Evolutionary conservation across 2,888 invertebrate genomes (phyloP).

Genomic region (Embidobia sp.): DNA sequence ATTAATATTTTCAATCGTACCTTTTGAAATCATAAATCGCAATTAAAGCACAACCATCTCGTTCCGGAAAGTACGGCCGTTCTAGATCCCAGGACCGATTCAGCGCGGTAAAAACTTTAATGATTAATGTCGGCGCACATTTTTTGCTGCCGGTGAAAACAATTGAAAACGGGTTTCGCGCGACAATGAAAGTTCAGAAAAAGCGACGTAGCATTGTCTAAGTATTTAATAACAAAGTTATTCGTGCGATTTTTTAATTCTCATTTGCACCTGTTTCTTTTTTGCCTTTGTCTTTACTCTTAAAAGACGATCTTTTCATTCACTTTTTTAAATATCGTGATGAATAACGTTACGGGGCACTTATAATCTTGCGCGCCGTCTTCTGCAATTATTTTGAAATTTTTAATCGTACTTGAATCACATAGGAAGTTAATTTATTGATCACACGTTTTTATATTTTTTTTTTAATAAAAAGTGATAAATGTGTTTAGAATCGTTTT

Average conservation of each 20-base stretch:
- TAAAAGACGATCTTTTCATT: not conserved
- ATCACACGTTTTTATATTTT: too few relatives aligned
- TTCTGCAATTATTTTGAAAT: too few relatives aligned
- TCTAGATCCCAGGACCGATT: not conserved
- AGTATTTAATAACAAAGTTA: constrained; percentile 41
- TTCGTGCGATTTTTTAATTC: constrained; percentile 25
- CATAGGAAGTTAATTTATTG: too few relatives aligned
- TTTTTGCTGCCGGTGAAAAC: constrained; percentile 23
- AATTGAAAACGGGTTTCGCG: constrained; percentile 21
- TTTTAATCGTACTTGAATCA: too few relatives aligned
- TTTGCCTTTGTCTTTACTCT: constrained; percentile 2
- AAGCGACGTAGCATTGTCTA: constrained; percentile 20
- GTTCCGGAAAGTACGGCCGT: not conserved
- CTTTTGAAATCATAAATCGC: not conserved
- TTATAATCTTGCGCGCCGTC: too few relatives aligned
- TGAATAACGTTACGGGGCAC: too few relatives aligned
- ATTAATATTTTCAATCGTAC: not conserved
- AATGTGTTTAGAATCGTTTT: too few relatives aligned
- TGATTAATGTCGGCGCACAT: constrained; percentile 13
- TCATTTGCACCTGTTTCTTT: constrained; percentile 35
- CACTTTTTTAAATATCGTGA: constrained; percentile 7
- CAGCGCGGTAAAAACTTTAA: constrained; percentile 3
- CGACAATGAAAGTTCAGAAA: constrained; percentile 27
- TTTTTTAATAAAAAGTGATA: too few relatives aligned
- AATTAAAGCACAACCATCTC: not conserved